Conservation (phyloP, 1,140 invertebrate genomes). For the Acromyrmex echinatior region DNA sequence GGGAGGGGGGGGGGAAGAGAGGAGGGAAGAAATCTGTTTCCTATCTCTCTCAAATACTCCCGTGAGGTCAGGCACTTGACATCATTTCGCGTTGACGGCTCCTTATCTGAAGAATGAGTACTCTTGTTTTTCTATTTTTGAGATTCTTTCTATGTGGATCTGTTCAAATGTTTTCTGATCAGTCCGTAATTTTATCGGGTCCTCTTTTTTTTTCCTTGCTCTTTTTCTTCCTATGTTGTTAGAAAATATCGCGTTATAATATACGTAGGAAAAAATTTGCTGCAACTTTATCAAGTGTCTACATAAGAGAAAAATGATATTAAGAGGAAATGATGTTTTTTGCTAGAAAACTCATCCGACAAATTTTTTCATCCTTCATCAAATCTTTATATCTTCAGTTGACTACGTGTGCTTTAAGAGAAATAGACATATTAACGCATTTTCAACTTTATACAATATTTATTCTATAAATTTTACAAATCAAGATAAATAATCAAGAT, state of each 20-base stretch:
- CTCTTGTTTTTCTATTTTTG: conserved; percentile 56
- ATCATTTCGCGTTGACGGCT: conserved; percentile 46
- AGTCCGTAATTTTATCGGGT: conserved; percentile 52
- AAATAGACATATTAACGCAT: background rate
- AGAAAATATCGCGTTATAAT: background rate
- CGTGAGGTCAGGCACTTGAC: conserved; percentile 58
- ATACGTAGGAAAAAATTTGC: background rate
- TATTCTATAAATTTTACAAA: background rate
- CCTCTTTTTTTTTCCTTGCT: conserved; percentile 23
- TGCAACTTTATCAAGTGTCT: background rate
- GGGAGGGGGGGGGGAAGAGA: no score
- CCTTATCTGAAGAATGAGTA: conserved; percentile 40
- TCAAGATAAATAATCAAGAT: no score
- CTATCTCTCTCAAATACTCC: conserved; percentile 45
- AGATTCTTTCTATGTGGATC: conserved; percentile 26
- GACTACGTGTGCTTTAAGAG: background rate
- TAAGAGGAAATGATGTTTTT: background rate
- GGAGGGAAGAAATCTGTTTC: conserved; percentile 37
- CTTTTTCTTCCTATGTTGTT: conserved; percentile 17
- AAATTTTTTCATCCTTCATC: background rate
- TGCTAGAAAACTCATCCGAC: background rate
- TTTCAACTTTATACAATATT: background rate
- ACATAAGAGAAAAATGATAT: background rate
- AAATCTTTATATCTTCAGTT: background rate
- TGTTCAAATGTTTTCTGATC: conserved; percentile 54